Evolutionary conservation across 2,888 invertebrate genomes (phyloP).

Genomic region (Patella depressa): DNA sequence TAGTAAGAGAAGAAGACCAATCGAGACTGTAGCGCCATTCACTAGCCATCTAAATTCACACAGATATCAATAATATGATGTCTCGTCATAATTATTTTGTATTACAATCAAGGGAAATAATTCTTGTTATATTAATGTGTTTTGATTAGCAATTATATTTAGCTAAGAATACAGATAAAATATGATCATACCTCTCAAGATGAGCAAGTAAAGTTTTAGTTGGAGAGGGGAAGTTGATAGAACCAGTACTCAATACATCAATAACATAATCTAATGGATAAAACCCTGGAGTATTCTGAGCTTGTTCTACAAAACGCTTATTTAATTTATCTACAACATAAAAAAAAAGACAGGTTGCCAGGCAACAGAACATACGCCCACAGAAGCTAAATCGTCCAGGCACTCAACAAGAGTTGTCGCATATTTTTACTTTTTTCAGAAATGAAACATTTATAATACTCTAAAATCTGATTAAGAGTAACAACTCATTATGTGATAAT

Average conservation of each 20-base stretch:
- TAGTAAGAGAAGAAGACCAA: no score
- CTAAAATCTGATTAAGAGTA: no score
- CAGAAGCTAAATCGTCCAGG: no score
- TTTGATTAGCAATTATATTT: not conserved
- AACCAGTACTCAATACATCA: constrained; percentile 51
- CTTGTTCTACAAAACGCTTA: constrained; percentile 54
- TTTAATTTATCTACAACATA: constrained; percentile 56
- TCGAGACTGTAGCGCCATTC: no score
- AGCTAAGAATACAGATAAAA: not conserved
- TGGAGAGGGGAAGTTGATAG: constrained; percentile 53
- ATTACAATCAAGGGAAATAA: not conserved
- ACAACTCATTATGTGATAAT: no score
- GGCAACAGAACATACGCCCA: no score
- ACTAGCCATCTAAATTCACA: no score
- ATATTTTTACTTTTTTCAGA: no score
- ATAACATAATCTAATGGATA: constrained; percentile 61
- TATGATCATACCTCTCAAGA: constrained; percentile 50
- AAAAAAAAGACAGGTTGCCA: not conserved
- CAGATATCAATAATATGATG: not conserved
- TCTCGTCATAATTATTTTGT: not conserved
- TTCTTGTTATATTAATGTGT: not conserved
- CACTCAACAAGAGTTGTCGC: no score
- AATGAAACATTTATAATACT: no score
- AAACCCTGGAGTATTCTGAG: constrained; percentile 56
- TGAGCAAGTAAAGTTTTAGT: constrained; percentile 54